Base-by-base conservation (phyloP, 2,113 vertebrate genomes). In the Muntiacus reevesi region DNA sequence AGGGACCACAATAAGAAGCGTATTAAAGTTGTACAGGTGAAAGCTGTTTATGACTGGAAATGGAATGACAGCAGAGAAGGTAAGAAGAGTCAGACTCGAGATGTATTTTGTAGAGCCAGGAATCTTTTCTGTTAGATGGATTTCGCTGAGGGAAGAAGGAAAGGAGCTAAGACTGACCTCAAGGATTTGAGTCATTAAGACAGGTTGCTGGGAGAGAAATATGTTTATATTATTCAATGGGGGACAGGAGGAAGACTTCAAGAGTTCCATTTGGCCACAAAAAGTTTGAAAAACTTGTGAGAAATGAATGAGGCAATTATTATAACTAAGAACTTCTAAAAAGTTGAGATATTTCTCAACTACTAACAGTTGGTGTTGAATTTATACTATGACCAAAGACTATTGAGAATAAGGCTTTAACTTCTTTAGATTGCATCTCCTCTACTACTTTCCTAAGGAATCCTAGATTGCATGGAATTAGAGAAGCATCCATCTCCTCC, bases 361-460 rank as follows among this genome's bases (percentile, higher is more conserved):
- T 74, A 27, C 13, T 89, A 87, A 86, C 13, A 60, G 52, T 67
- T 64, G 30, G 62, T 67, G 8, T 21, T 91, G 30, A 86, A 88
- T 62, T 54, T 64, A 40, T 47, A 67, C 40, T 45, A 91, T 33
- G 45, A 84, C 5, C 43, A 60, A 96, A 91, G 52, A 93, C 47
- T 92, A 60, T 47, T 89, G 89, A 55, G 43, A 96, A 81, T n/a
- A 89, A 82, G 19, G 7, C 17, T 74, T 78, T 50, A 84, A 95
- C 6, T 96, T 91, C 19, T 47, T 89, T 64, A 67, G 15, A 76
- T 40, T 54, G 30, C 2, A 85, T 64, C 19, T 91, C 52, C 23
- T 52, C 27, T 62, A 11, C 28, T 40, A 11, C 15, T 91, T 76
- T 55, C 60, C 55, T 81, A 43, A 62, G 19, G 15, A 95, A 76